phyloP scores from a whole-genome alignment of 2,888 invertebrate genomes.

The Mimachlamys varia region DNA sequence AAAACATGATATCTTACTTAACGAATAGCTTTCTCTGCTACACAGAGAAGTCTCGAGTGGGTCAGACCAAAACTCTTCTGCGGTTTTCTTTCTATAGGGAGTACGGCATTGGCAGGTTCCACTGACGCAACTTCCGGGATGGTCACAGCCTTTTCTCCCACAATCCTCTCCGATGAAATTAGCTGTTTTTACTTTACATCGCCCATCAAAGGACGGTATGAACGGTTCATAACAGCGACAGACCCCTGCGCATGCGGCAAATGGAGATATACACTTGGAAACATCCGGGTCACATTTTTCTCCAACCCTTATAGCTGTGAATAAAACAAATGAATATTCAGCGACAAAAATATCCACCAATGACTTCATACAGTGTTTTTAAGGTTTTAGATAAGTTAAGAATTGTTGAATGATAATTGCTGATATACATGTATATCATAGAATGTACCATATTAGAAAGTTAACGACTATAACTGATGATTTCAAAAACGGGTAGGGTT shows the following conservation, averaged over 20 bases:
- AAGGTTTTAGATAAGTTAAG: no score
- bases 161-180: conserved; percentile 63
- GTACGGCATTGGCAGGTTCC: conserved; percentile 61
- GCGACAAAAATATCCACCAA: no score
- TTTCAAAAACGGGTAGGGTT: no score
- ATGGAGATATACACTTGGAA: conserved; percentile 61
- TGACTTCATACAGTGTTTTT: no score
- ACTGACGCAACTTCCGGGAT: conserved; percentile 59
- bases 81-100: conserved; percentile 57
- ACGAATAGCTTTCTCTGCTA: conserved; percentile 55
- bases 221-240: conserved; percentile 60
- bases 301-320: conserved; percentile 56
- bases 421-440: no score
- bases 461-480: no score
- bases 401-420: no score
- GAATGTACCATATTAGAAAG: no score
- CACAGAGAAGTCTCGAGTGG: conserved; percentile 61
- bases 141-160: conserved; percentile 58
- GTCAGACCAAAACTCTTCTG: conserved; percentile 65
- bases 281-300: conserved; percentile 56
- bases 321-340: no score
- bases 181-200: conserved; percentile 62
- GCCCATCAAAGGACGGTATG: conserved; percentile 59
- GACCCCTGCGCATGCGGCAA: conserved; percentile 58
- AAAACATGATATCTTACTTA: conserved; percentile 50